Base-by-base conservation (phyloP, 2,113 vertebrate species). In the Cisticola juncidis region DNA sequence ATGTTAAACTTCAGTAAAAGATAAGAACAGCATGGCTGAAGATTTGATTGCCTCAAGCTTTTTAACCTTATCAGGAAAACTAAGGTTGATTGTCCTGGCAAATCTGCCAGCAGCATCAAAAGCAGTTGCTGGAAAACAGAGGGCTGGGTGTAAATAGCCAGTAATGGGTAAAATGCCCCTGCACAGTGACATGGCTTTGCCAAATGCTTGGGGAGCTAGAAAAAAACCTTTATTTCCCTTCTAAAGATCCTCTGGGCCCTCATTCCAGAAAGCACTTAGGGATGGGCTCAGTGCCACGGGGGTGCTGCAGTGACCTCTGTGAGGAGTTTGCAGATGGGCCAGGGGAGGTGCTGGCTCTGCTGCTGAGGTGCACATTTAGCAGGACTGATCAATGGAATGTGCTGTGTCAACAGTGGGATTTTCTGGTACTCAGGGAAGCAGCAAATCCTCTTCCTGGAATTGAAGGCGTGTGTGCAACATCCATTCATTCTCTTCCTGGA, bases 1-100 rank as follows among this genome's bases (percentile, higher is more conserved):
- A 95, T 90, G 77, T 81, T 96, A 86, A 72, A 79, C 73, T 72
- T 95, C 28, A 95, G 69, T 66, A 40, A 60, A 62, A 95, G 40
- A 95, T 62, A 81, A 96, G 58, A 94, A n/a, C 36, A 38, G 62
- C 78, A 24, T 92, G 83, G 61, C 91, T 97, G 65, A 70, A 90
- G 90, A 76, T 81, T 90, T 79, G 88, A 79, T 72, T 95, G 95
- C 97, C 95, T 93, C 54, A 25, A 97, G 96, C 83, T 84, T 94
- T 97, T 96, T 97, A 97, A 97, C 96, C 94, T 97, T 97, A 92
- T 96, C 95, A 95, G 93, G 29, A 95, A 95, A 95, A 86, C 81
- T 48, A 29, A 94, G 71, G 70, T 96, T 77, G 80, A 97, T 96
- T 77, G 87, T 91, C 44, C 74, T 95, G 90, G 95, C 96, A 97